A percentile compares a stretch with the other conserved stretches of the same genome.
phyloP scores from a whole-genome alignment of 2,888 invertebrate species.

The Imbricaverruca yamaguchii region DNA sequence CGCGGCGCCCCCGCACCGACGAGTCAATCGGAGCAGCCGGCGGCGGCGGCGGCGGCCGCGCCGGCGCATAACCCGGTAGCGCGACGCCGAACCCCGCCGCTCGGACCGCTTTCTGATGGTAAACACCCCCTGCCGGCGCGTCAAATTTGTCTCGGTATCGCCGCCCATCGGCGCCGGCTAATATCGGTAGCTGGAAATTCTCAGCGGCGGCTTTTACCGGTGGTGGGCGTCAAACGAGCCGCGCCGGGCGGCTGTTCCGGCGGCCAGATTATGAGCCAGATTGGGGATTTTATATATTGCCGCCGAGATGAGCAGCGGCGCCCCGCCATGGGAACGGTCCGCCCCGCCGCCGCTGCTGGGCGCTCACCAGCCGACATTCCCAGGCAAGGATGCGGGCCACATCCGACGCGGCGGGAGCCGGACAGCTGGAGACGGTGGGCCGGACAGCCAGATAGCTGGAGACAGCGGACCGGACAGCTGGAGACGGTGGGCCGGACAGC shows the following conservation, averaged over 20 bases:
- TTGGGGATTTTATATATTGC: background rate
- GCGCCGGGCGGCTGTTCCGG: background rate
- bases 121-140: conserved; percentile 22
- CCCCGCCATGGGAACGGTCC: background rate
- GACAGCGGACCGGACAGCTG: background rate
- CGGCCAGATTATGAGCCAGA: background rate
- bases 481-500: too few relatives aligned
- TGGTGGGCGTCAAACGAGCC: background rate
- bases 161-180: background rate
- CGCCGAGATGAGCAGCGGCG: background rate
- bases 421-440: too few relatives aligned
- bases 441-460: too few relatives aligned
- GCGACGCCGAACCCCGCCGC: background rate
- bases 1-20: background rate
- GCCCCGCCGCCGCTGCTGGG: background rate
- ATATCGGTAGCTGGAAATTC: background rate
- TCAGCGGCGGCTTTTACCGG: background rate
- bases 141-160: conserved; percentile 17
- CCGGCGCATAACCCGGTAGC: conserved; percentile 10
- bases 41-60: background rate
- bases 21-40: background rate
- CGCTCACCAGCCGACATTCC: background rate
- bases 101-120: conserved; percentile 9
- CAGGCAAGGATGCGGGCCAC: too few relatives aligned
- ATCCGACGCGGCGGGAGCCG: background rate